These are phyloP conservation scores for Orientallactaga sibirica DNA, from an alignment of 2,797 vertebrate genomes.

Conservation along the genomic window DNA sequence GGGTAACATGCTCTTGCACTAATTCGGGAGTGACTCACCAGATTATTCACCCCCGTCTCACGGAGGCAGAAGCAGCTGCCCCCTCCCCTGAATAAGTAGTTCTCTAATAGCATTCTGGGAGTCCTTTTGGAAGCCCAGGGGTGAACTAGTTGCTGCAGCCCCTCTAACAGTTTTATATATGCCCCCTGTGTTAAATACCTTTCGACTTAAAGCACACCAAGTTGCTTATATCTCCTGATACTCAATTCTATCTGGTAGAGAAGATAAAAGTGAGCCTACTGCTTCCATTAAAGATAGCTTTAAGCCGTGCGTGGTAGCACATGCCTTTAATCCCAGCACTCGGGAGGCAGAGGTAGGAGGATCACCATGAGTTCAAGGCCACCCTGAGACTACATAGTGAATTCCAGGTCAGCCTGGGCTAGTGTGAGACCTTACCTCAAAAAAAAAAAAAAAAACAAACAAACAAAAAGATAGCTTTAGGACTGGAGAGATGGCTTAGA, in stretches of 20 bases:
- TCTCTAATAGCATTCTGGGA: neutral
- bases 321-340: too few species aligned
- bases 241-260: neutral
- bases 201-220: neutral
- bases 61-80: neutral
- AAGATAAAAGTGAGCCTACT: neutral
- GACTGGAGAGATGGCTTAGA: too few species aligned
- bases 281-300: neutral
- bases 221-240: neutral
- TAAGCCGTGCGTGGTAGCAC: too few species aligned
- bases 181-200: neutral
- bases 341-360: too few species aligned
- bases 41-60: neutral
- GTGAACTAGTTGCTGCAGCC: neutral
- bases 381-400: too few species aligned
- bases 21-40: neutral
- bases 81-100: neutral
- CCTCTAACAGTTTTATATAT: neutral
- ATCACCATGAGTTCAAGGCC: too few species aligned
- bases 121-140: neutral
- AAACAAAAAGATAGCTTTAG: neutral
- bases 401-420: too few species aligned
- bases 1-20: neutral
- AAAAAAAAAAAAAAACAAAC: too few species aligned
- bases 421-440: too few species aligned